phyloP scores from a whole-genome alignment of 2,888 invertebrate species.

The Magallana nippona region DNA sequence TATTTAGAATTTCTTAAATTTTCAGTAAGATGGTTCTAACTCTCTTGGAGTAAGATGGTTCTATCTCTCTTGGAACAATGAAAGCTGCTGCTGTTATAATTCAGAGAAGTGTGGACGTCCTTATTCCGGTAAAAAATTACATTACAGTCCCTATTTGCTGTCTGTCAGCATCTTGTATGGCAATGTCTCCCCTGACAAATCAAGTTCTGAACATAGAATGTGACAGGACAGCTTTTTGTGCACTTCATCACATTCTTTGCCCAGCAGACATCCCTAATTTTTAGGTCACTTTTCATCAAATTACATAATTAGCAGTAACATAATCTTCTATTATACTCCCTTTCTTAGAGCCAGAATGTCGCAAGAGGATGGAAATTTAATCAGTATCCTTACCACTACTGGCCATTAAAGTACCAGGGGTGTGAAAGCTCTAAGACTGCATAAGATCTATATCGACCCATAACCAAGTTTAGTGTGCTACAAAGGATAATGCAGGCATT shows the following conservation, averaged over 20 bases:
- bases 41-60: no score
- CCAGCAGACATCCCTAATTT: not conserved
- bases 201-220: constrained; percentile 15
- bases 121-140: not conserved
- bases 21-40: no score
- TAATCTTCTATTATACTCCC: constrained; percentile 14
- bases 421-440: not conserved
- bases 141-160: not conserved
- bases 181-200: constrained; percentile 23
- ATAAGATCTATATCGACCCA: not conserved
- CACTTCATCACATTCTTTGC: constrained; percentile 1
- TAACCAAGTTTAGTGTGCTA: not conserved
- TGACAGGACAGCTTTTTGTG: constrained; percentile 3
- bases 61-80: no score
- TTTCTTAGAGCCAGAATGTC: constrained; percentile 15
- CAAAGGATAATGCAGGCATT: no score
- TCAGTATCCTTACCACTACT: not conserved
- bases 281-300: constrained; percentile 33
- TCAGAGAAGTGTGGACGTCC: no score
- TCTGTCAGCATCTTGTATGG: not conserved
- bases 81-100: no score
- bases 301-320: constrained; percentile 29
- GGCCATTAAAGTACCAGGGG: constrained; percentile 3
- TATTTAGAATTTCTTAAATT: constrained; percentile 5
- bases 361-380: constrained; percentile 24